These are phyloP conservation scores for Formicarius rufipectus DNA, from an alignment of 2,113 vertebrate genomes.

Conservation along the genomic window DNA sequence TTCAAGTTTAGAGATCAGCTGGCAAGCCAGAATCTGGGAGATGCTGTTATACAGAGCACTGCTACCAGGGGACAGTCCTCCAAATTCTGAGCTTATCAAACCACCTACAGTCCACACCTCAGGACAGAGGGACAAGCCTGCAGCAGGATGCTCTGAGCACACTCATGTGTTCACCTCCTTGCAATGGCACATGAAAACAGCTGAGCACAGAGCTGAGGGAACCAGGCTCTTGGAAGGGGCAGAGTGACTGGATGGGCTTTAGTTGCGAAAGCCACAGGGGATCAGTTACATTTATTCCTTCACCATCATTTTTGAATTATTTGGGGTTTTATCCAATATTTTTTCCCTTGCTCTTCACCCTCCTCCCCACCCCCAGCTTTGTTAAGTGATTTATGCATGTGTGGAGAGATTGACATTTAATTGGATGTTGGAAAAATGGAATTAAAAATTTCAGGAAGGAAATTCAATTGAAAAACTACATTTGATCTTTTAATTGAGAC, in stretches of 20 bases:
- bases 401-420: background rate
- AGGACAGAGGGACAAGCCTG: rapidly evolving
- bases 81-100: background rate
- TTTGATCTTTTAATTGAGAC: background rate
- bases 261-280: background rate
- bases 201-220: background rate
- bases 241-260: background rate
- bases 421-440: background rate
- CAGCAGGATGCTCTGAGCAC: background rate
- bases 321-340: rapidly evolving
- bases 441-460: background rate
- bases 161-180: background rate
- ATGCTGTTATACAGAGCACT: background rate
- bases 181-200: background rate
- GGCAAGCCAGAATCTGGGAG: background rate
- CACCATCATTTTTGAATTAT: background rate
- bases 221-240: background rate
- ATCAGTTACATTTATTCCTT: background rate
- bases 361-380: background rate
- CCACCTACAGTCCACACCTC: background rate
- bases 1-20: background rate
- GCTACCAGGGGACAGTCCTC: background rate
- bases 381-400: background rate
- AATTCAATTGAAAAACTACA: background rate
- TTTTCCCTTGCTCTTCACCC: background rate